These are phyloP conservation scores for Eremobia ochroleuca DNA, from an alignment of 2,888 invertebrate species.

Conservation along the genomic window DNA sequence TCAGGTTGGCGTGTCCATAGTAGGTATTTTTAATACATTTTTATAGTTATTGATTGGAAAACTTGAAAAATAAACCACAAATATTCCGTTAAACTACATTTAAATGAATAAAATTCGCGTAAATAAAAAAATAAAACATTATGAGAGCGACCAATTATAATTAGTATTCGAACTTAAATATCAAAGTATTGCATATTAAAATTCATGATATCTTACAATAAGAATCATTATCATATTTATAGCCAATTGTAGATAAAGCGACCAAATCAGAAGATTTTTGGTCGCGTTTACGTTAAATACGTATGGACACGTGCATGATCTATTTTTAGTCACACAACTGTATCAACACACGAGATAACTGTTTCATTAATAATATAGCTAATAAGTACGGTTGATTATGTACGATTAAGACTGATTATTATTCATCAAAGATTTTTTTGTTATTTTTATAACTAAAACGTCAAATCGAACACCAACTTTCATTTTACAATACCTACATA, in stretches of 20 bases:
- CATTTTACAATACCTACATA: no score
- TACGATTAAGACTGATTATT: no score
- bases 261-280: conserved; percentile 6
- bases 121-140: conserved; percentile 46
- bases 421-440: no score
- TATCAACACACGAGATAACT: neutral
- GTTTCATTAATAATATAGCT: neutral
- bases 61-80: conserved; percentile 24
- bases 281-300: neutral
- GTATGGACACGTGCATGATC: neutral
- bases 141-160: conserved; percentile 47
- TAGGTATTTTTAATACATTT: conserved; percentile 12
- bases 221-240: conserved; percentile 56
- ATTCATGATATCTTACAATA: conserved; percentile 51
- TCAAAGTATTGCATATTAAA: conserved; percentile 43
- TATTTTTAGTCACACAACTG: neutral
- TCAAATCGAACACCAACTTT: no score
- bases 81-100: conserved; percentile 28
- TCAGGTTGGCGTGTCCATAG: conserved; percentile 3
- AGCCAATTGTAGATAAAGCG: conserved; percentile 22
- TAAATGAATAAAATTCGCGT: conserved; percentile 47
- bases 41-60: conserved; percentile 25
- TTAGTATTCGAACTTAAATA: conserved; percentile 56
- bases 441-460: no score
- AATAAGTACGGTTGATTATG: no score